These are phyloP conservation scores for Liodrosophila aerea DNA, from an alignment of 2,888 invertebrate species.

Conservation along the genomic window DNA sequence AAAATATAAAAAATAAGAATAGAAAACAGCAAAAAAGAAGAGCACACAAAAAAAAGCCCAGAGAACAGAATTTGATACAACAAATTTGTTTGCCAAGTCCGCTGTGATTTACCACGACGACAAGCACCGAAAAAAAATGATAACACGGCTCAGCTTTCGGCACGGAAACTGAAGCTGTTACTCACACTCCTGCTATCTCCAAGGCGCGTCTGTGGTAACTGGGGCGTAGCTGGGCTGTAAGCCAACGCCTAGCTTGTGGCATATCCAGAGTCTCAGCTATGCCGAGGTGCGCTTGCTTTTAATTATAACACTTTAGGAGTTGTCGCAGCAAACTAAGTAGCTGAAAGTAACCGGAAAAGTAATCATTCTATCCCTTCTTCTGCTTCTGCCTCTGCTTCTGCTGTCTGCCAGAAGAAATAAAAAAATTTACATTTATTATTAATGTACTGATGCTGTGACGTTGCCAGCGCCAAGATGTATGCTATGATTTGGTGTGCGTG, in stretches of 20 bases:
- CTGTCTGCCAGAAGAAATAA: constrained; percentile 20
- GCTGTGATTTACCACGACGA: constrained; percentile 63
- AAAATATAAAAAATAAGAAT: too few relatives aligned
- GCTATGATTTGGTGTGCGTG: constrained; percentile 54
- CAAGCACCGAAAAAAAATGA: constrained; percentile 51
- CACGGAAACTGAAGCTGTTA: constrained; percentile 24
- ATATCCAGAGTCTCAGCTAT: constrained; percentile 26
- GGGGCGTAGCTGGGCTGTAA: constrained; percentile 13
- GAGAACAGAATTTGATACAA: constrained; percentile 16
- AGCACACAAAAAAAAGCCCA: constrained; percentile 8
- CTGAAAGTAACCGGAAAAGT: constrained; percentile 48
- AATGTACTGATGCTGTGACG: constrained; percentile 59
- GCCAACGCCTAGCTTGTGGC: constrained; percentile 10
- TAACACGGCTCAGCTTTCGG: constrained; percentile 48
- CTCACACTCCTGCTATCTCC: too few relatives aligned
- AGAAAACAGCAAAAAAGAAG: constrained; percentile 8
- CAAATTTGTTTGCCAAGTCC: constrained; percentile 51
- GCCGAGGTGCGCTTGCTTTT: constrained; percentile 44
- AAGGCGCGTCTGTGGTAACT: neutral
- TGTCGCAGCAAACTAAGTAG: constrained; percentile 45
- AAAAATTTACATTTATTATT: constrained; percentile 75
- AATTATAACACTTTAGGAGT: constrained; percentile 66
- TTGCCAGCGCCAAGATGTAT: constrained; percentile 26
- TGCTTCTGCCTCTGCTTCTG: neutral
- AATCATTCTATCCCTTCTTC: neutral